Percentiles rank a stretch among this genome's conserved stretches.
phyloP scores from a whole-genome alignment of 2,797 vertebrate species.

The Ciconia nigra region DNA sequence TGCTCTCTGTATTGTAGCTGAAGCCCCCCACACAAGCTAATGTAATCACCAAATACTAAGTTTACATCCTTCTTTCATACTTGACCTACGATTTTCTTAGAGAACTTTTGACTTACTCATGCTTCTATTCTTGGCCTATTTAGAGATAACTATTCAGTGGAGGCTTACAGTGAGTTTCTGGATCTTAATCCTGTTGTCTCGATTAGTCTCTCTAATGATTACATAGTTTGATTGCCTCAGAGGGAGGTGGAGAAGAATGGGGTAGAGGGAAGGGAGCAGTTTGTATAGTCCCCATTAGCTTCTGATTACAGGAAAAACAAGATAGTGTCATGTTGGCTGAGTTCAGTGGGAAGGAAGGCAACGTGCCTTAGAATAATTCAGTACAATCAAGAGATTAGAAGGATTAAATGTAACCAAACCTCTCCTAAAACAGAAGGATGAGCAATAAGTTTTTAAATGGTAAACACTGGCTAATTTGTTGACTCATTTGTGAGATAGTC shows the following conservation, averaged over 20 bases:
- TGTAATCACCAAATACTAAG: background rate
- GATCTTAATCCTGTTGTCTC: constrained; percentile 33
- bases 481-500: background rate
- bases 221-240: constrained; percentile 54
- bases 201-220: constrained; percentile 39
- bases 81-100: background rate
- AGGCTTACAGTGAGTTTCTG: constrained; percentile 26
- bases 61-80: background rate
- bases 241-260: constrained; percentile 47
- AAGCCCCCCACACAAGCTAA: background rate
- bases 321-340: constrained; percentile 14
- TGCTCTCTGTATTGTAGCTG: background rate
- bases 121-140: background rate
- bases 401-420: constrained; percentile 3
- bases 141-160: background rate
- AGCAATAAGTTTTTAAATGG: background rate
- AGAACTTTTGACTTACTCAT: background rate
- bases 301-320: constrained; percentile 41
- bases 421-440: background rate
- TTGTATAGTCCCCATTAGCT: background rate
- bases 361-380: constrained; percentile 32
- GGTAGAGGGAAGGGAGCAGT: background rate
- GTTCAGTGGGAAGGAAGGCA: constrained; percentile 21
- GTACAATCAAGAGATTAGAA: background rate
- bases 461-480: background rate